phyloP scores from a whole-genome alignment of 1,140 invertebrate genomes.

The Drosophila watanabei region DNA sequence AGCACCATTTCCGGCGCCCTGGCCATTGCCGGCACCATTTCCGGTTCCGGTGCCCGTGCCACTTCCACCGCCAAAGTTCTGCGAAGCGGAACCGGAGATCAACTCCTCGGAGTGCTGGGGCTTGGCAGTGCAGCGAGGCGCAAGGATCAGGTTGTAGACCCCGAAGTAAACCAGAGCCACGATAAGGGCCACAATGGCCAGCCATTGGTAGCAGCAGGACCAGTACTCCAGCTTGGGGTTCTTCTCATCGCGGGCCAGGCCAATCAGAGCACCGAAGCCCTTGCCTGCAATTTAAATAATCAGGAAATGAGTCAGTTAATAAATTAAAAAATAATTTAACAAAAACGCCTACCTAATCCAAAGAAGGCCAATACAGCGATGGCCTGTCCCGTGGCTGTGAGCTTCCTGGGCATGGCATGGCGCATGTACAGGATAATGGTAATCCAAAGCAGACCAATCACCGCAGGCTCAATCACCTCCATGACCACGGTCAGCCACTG shows the following conservation, averaged over 20 bases:
- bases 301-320: neutral
- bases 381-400: slow-evolving; percentile 93
- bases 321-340: neutral
- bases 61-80: slow-evolving; percentile 83
- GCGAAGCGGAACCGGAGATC: slow-evolving; percentile 81
- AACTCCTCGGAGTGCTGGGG: slow-evolving; percentile 87
- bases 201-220: slow-evolving; percentile 87
- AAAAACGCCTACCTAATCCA: slow-evolving; percentile 88
- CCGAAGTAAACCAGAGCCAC: slow-evolving; percentile 89
- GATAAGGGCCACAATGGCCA: slow-evolving; percentile 88
- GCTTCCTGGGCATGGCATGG: slow-evolving; percentile 92
- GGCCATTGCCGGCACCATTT: slow-evolving; percentile 47
- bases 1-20: slow-evolving; percentile 56
- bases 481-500: slow-evolving; percentile 90
- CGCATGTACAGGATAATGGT: slow-evolving; percentile 93
- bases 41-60: slow-evolving; percentile 46
- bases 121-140: slow-evolving; percentile 89
- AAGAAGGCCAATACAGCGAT: slow-evolving; percentile 93
- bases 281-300: slow-evolving; percentile 86
- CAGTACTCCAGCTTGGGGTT: slow-evolving; percentile 56
- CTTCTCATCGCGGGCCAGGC: slow-evolving; percentile 86
- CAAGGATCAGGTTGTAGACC: slow-evolving; percentile 90
- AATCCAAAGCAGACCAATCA: slow-evolving; percentile 93
- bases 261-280: slow-evolving; percentile 88
- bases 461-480: slow-evolving; percentile 92